These are phyloP conservation scores for Girardia tigrina DNA, from an alignment of 2,888 invertebrate genomes.

Conservation along the genomic window DNA sequence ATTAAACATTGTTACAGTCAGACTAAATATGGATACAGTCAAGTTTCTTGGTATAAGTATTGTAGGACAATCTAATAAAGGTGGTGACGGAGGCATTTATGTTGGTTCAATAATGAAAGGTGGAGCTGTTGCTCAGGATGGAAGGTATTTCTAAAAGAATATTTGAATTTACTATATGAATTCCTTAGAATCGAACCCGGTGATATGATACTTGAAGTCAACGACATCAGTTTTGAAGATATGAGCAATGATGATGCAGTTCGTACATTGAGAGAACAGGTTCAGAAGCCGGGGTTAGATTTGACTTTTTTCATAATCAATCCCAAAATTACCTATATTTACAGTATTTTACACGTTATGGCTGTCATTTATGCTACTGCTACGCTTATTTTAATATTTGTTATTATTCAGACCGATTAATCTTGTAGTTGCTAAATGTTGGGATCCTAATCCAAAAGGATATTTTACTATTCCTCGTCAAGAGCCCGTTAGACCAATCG, in stretches of 20 bases:
- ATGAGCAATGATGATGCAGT: constrained; percentile 99
- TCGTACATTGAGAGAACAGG: constrained; percentile 64
- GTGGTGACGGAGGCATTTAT: constrained; percentile 92
- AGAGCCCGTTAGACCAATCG: constrained; percentile 92
- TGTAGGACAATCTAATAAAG: constrained; percentile 93
- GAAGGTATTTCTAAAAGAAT: constrained; percentile 46
- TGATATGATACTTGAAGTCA: constrained; percentile 98
- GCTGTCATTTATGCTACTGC: background rate
- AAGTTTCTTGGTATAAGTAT: constrained; percentile 90
- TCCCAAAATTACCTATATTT: background rate
- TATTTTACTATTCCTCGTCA: constrained; percentile 87
- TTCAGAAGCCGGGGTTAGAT: constrained; percentile 77
- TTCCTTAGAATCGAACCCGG: constrained; percentile 99
- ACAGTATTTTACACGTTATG: background rate
- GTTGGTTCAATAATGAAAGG: constrained; percentile 99
- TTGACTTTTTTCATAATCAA: background rate
- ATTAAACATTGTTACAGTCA: constrained; percentile 90
- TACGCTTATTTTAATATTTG: background rate
- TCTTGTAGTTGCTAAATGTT: constrained; percentile 94
- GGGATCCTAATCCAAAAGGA: constrained; percentile 96
- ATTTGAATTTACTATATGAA: background rate
- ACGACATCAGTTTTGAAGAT: constrained; percentile 96
- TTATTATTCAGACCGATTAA: constrained; percentile 64
- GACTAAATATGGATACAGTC: constrained; percentile 86
- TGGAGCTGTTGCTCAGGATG: constrained; percentile 93